phyloP scores from a whole-genome alignment of 2,797 vertebrate genomes.

The Morelia viridis region DNA sequence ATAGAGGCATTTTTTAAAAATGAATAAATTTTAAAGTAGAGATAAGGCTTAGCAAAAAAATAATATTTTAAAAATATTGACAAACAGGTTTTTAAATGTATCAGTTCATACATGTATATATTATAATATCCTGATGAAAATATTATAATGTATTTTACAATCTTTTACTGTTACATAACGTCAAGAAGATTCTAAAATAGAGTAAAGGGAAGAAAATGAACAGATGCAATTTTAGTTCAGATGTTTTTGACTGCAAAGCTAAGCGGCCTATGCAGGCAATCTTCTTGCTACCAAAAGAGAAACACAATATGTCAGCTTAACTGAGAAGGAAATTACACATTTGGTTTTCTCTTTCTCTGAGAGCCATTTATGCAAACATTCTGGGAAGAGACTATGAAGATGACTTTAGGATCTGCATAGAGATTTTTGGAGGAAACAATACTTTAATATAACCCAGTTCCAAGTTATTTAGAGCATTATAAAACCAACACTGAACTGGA shows the following conservation, averaged over 20 bases:
- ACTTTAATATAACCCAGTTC: background rate
- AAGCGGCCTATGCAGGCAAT: background rate
- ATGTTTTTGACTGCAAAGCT: background rate
- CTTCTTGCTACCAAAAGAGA: background rate
- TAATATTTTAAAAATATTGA: background rate
- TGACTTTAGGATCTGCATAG: background rate
- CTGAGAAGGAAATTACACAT: background rate
- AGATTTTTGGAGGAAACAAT: background rate
- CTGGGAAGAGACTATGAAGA: background rate
- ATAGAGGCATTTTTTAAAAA: background rate
- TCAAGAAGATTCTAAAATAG: background rate
- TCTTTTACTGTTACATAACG: background rate
- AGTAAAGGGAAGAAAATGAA: background rate
- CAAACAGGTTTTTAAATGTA: background rate
- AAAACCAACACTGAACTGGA: background rate
- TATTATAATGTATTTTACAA: background rate
- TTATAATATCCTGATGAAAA: background rate
- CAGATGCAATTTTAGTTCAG: background rate
- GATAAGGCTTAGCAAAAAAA: background rate
- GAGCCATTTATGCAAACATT: background rate
- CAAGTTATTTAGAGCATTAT: background rate
- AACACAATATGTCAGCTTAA: background rate
- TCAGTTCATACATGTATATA: background rate
- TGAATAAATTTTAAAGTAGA: background rate
- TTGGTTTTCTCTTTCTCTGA: background rate